A percentile compares a stretch with the other conserved stretches of the same genome.
These are phyloP conservation scores for Anarhynchus alexandrinus DNA, from an alignment of 2,113 vertebrate species.

Conservation along the genomic window DNA sequence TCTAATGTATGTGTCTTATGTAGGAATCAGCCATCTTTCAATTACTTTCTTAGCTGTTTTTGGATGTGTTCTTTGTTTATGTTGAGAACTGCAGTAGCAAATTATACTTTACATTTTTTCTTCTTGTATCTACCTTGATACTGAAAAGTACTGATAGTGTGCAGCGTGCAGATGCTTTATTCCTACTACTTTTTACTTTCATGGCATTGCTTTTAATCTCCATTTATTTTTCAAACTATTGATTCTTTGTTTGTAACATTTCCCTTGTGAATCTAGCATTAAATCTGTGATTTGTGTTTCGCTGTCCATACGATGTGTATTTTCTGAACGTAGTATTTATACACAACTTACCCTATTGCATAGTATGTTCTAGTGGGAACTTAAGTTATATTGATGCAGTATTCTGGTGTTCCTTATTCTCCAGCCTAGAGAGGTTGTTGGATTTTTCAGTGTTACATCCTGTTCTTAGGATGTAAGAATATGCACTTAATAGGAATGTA, in stretches of 20 bases:
- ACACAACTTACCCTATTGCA: background rate
- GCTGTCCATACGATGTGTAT: background rate
- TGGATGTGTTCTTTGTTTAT: background rate
- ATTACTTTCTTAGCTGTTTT: background rate
- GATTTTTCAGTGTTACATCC: background rate
- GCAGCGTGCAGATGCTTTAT: background rate
- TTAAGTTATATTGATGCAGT: no score
- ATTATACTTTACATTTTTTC: background rate
- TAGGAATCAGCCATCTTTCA: background rate
- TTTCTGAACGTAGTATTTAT: background rate
- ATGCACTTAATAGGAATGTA: background rate
- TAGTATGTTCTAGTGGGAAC: background rate
- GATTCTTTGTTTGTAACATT: slow-evolving; percentile 44
- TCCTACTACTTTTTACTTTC: background rate
- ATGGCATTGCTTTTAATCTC: background rate
- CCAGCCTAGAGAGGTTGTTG: background rate
- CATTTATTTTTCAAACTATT: slow-evolving; percentile 29
- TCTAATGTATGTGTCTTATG: background rate
- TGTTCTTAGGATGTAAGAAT: background rate
- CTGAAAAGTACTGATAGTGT: background rate
- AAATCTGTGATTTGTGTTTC: slow-evolving; percentile 26
- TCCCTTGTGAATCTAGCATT: background rate
- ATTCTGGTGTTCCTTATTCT: no score
- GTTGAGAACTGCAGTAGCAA: background rate
- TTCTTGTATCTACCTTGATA: background rate